Percentiles rank a stretch among this genome's conserved stretches.
Evolutionary conservation across 2,888 invertebrate genomes (phyloP).

Genomic region (Mythimna albipuncta): DNA sequence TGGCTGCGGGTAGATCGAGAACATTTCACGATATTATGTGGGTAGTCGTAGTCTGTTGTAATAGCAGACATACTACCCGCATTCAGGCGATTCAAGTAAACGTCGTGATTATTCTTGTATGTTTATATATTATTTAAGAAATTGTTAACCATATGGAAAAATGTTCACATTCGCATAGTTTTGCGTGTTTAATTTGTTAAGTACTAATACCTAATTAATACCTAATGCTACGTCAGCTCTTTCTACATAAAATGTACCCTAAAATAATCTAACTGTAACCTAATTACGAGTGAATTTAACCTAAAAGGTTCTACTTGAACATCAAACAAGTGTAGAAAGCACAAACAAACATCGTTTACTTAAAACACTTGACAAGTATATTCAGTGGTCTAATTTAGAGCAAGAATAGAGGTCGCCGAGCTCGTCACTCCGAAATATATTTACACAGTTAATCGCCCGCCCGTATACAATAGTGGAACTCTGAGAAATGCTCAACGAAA

Average conservation of each 20-base stretch:
- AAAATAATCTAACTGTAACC: constrained; percentile 1
- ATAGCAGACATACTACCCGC: constrained; percentile 26
- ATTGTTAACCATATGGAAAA: not conserved
- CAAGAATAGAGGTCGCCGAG: constrained; percentile 29
- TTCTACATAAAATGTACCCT: not conserved
- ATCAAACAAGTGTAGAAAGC: constrained; percentile 35
- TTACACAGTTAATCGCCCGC: constrained; percentile 45
- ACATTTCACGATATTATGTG: constrained; percentile 28
- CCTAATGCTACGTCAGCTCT: not conserved
- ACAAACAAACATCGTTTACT: constrained; percentile 47
- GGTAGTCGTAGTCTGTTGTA: constrained; percentile 15
- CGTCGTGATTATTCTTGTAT: not conserved
- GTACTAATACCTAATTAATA: not conserved
- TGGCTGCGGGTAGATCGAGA: constrained; percentile 13
- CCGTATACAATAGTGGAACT: constrained; percentile 26
- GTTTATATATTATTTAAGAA: not conserved
- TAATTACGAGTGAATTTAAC: constrained; percentile 34
- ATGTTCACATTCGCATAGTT: not conserved
- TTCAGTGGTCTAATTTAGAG: constrained; percentile 45
- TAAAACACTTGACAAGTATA: constrained; percentile 47
- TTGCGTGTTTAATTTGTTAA: not conserved
- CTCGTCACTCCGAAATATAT: constrained; percentile 41
- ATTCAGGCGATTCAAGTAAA: constrained; percentile 9
- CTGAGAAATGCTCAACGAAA: constrained; percentile 35
- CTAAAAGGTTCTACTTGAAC: constrained; percentile 37